Evolutionary conservation across 2,113 vertebrate species (phyloP), one percentile per base, ranked within the genome.

Genomic region (Podarcis muralis): DNA sequence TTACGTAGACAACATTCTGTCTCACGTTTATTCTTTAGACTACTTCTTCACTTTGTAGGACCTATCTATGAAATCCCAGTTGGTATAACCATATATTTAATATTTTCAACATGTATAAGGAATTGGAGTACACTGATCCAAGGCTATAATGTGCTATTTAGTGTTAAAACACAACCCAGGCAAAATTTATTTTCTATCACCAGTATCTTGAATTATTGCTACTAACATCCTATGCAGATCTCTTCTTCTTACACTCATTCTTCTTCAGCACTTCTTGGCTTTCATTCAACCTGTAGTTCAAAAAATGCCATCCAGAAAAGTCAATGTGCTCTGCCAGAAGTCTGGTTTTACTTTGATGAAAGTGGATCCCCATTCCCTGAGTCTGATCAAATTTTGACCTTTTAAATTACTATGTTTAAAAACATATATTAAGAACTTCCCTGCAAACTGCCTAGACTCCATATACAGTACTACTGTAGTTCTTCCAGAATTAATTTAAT

Each of bases 181-280:
- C 76, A 32, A 84, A 86, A 81, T 30, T 90, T 77, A 82, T 92
- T 59, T 66, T 85, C 86, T 84, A 87, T 71, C 35, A 74, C 87
- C 79, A 76, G 81, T 88, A 48, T 84, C 13, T 77, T 90, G 80
- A 90, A 91, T 88, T 91, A 85, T 37, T 88, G 20, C 32, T 57
- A 37, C 81, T 91, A 92, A 37, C 68, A 84, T 43, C 48, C 16
- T 35, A 75, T 78, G 87, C 32, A 87, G 90, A 90, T 57, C 12
- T 72, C 59, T 87, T 83, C 83, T 11, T 82, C 91, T 88, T 88
- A 62, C 53, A 79, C 85, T 43, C 20, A 93, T 87, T 68, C 57
- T 79, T 91, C 40, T 86, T 62, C 22, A 74, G 18, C 84, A 0
- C 12, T 5, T 35, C 12, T 87, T 88, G 43, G 37, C 86, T 62